Percentiles rank a stretch among this genome's conserved stretches.
Conservation (phyloP, 1,140 invertebrate genomes). For the Diorhabda sublineata region DNA sequence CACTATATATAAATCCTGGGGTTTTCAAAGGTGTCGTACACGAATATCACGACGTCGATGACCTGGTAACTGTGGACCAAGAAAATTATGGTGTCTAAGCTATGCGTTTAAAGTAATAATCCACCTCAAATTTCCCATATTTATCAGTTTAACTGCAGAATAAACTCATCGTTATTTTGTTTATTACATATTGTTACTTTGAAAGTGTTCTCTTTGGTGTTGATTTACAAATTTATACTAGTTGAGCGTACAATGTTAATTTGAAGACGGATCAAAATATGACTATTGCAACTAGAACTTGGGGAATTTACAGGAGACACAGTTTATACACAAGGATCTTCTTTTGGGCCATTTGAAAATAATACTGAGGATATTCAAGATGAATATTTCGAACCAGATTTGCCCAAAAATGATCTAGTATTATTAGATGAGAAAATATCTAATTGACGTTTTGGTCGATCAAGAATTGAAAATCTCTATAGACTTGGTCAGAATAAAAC, state of each 20-base stretch:
- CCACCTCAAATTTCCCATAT: constrained; percentile 17
- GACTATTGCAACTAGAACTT: constrained; percentile 61
- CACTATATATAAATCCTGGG: no score
- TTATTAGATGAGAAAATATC: constrained; percentile 93
- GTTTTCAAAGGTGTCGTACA: no score
- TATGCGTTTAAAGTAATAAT: constrained; percentile 37
- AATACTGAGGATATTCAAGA: constrained; percentile 49
- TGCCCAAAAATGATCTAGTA: constrained; percentile 81
- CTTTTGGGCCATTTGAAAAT: constrained; percentile 49
- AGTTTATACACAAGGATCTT: constrained; percentile 51
- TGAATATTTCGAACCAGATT: constrained; percentile 62
- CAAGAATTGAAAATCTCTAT: constrained; percentile 91
- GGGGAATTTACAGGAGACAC: constrained; percentile 56
- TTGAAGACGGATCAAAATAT: constrained; percentile 44
- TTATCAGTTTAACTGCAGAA: no score
- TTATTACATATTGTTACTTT: no score
- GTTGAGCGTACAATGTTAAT: constrained; percentile 34
- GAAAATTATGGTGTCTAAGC: constrained; percentile 33
- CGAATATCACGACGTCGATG: no score
- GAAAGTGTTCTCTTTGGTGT: no score
- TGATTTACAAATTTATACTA: neutral
- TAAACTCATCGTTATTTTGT: no score
- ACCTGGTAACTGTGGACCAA: no score
- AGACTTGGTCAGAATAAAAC: constrained; percentile 75
- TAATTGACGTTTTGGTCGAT: constrained; percentile 86